These are phyloP conservation scores for Oreochromis spilurus DNA, from an alignment of 2,113 vertebrate species.

Conservation along the genomic window DNA sequence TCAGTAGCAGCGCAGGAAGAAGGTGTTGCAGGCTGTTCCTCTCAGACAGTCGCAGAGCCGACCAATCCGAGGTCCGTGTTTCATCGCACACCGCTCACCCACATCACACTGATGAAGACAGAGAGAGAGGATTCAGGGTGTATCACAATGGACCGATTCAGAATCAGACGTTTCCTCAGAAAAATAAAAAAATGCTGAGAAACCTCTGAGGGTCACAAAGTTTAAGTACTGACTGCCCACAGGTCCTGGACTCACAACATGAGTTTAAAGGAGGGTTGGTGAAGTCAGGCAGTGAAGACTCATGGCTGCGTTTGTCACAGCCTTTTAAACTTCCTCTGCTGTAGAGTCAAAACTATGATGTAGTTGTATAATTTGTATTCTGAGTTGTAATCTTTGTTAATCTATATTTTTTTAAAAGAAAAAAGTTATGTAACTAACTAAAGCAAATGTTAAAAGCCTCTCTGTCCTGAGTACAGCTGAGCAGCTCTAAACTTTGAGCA, in stretches of 20 bases:
- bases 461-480: background rate
- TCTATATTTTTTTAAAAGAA: background rate
- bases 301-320: background rate
- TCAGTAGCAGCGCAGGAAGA: conserved; percentile 82
- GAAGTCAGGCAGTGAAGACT: background rate
- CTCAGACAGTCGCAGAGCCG: conserved; percentile 79
- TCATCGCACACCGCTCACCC: conserved; percentile 76
- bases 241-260: background rate
- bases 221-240: background rate
- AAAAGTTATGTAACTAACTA: background rate
- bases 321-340: background rate
- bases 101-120: conserved; percentile 68
- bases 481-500: background rate
- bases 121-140: background rate
- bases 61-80: conserved; percentile 78
- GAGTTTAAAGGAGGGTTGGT: background rate
- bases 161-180: background rate
- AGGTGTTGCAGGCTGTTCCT: conserved; percentile 75
- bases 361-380: background rate
- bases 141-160: background rate
- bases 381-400: background rate
- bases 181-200: background rate
- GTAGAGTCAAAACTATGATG: background rate
- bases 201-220: background rate
- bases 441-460: background rate